Conservation (phyloP, 2,888 invertebrate genomes). For the Cheilosia vulpina region DNA sequence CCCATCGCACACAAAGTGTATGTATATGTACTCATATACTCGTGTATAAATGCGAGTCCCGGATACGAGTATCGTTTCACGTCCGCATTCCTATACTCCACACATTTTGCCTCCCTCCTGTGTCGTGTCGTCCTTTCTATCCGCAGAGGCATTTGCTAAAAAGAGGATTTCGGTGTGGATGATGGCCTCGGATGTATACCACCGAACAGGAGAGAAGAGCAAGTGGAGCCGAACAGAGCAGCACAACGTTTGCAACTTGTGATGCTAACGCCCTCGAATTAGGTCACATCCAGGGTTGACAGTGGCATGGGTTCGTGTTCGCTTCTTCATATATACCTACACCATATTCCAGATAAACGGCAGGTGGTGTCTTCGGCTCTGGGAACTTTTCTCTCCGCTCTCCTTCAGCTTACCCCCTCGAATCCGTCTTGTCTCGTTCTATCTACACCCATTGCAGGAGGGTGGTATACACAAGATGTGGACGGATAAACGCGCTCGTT, state of each 20-base stretch:
- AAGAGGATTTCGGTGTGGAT: slow-evolving; percentile 58
- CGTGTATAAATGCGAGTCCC: slow-evolving; percentile 48
- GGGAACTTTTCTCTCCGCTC: slow-evolving; percentile 38
- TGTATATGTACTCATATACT: not conserved
- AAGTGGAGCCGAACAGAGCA: slow-evolving; percentile 46
- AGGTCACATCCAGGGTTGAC: slow-evolving; percentile 76
- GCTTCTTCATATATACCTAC: slow-evolving; percentile 15
- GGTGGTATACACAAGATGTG: slow-evolving; percentile 40
- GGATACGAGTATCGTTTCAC: slow-evolving; percentile 73
- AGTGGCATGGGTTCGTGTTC: slow-evolving; percentile 54
- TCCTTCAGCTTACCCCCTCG: not conserved
- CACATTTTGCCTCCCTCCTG: slow-evolving; percentile 22
- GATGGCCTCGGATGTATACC: slow-evolving; percentile 14
- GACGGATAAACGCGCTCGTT: slow-evolving; percentile 52
- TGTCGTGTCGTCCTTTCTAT: slow-evolving; percentile 26
- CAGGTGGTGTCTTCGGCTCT: slow-evolving; percentile 57
- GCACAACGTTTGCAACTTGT: slow-evolving; percentile 68
- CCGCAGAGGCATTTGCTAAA: slow-evolving; percentile 20
- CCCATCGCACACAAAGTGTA: slow-evolving; percentile 20
- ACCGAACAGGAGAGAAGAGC: slow-evolving; percentile 42
- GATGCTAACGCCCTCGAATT: slow-evolving; percentile 75
- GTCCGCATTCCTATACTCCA: slow-evolving; percentile 70
- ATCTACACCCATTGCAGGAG: slow-evolving; percentile 20
- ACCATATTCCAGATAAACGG: slow-evolving; percentile 60
- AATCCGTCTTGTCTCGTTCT: not conserved